Percentiles rank a stretch among this genome's conserved stretches.
Evolutionary conservation across 1,140 invertebrate genomes (phyloP).

Genomic region (Drosophila chauvacae): DNA sequence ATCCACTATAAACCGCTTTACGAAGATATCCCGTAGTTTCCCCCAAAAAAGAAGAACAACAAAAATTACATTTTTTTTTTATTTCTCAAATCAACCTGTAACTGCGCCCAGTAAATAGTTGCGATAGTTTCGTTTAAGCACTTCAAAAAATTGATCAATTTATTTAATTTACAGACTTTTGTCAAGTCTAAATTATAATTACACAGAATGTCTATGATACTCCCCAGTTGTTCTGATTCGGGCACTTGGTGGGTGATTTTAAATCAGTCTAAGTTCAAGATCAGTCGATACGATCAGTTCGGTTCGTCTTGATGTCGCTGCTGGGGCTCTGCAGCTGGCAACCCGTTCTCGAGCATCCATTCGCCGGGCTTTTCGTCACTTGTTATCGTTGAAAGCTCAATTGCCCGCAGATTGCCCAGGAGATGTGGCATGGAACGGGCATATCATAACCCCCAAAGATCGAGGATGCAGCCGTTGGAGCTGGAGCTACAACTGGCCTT

Average conservation of each 20-base stretch:
- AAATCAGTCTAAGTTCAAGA: constrained; percentile 16
- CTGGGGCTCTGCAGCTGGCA: constrained; percentile 70
- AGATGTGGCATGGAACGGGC: constrained; percentile 16
- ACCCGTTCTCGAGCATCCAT: constrained; percentile 41
- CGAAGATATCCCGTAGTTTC: neutral
- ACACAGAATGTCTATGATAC: constrained; percentile 12
- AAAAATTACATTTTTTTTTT: neutral
- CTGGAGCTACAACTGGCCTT: neutral
- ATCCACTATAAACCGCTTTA: neutral
- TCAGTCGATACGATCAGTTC: constrained; percentile 64
- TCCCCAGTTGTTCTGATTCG: constrained; percentile 4
- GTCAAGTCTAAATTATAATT: constrained; percentile 34
- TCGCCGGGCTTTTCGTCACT: no score
- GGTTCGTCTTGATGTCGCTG: constrained; percentile 43
- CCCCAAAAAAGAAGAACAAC: neutral
- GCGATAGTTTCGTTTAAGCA: constrained; percentile 6
- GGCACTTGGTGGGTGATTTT: constrained; percentile 31
- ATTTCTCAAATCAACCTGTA: neutral
- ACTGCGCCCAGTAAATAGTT: neutral
- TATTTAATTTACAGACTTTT: constrained; percentile 30
- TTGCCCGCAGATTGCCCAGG: no score
- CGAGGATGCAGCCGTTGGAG: neutral
- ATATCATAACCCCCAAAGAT: constrained; percentile 52
- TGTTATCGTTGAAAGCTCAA: no score
- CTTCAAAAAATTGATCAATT: constrained; percentile 21